phyloP scores from a whole-genome alignment of 2,888 invertebrate genomes.

The Drosophila prostipennis region DNA sequence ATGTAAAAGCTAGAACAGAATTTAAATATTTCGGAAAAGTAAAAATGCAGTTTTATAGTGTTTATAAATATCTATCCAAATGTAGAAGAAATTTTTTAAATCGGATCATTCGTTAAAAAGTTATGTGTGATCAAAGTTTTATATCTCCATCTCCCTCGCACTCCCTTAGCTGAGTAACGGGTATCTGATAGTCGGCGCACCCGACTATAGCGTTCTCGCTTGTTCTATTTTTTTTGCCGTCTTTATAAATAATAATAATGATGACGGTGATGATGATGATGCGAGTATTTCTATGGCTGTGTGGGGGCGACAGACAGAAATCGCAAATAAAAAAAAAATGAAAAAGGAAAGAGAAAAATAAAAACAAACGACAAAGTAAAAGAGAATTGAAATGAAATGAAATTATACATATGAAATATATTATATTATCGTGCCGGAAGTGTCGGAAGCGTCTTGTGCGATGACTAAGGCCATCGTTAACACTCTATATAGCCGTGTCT shows the following conservation, averaged over 20 bases:
- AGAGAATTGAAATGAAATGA: conserved; percentile 38
- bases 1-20: too few species aligned
- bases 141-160: too few species aligned
- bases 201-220: too few species aligned
- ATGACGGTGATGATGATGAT: conserved; percentile 17
- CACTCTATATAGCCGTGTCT: conserved; percentile 9
- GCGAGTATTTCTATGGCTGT: conserved; percentile 34
- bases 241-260: conserved; percentile 8
- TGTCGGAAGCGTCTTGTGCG: conserved; percentile 64
- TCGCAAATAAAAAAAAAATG: background rate
- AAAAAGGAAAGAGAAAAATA: too few species aligned
- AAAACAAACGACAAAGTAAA: conserved; percentile 27
- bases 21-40: too few species aligned
- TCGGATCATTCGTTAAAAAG: too few species aligned
- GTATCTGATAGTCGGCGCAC: too few species aligned
- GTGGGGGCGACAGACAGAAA: conserved; percentile 37
- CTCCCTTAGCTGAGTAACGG: too few species aligned
- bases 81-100: too few species aligned
- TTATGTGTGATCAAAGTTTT: too few species aligned
- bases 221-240: conserved; percentile 2
- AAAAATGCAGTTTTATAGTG: too few species aligned
- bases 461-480: conserved; percentile 37
- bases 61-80: too few species aligned
- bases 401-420: conserved; percentile 15
- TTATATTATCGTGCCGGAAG: conserved; percentile 63